These are phyloP conservation scores for Leptinotarsa juncta DNA, from an alignment of 2,888 invertebrate species.

Conservation along the genomic window DNA sequence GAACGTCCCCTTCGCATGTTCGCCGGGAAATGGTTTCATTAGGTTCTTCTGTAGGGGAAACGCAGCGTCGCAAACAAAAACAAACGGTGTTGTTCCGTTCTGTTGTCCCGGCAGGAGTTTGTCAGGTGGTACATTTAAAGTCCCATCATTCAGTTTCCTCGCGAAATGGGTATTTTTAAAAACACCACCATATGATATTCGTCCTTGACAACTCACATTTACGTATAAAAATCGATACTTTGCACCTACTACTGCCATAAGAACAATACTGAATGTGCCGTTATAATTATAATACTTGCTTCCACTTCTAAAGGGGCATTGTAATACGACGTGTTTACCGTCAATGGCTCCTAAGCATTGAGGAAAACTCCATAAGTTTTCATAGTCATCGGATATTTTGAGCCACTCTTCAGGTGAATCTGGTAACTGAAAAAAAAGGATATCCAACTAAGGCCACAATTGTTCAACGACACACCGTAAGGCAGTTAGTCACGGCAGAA, in stretches of 20 bases:
- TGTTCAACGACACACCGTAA: no score
- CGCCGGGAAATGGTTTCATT: conserved; percentile 33
- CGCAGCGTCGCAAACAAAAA: conserved; percentile 30
- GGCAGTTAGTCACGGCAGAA: no score
- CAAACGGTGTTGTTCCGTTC: conserved; percentile 32
- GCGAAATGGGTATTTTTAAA: conserved; percentile 38
- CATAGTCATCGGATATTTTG: not conserved
- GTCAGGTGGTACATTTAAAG: conserved; percentile 21
- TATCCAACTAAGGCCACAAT: no score
- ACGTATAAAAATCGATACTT: conserved; percentile 58
- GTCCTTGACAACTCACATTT: conserved; percentile 55
- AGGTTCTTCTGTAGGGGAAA: conserved; percentile 33
- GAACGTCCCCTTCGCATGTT: conserved; percentile 31
- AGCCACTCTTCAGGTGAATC: not conserved
- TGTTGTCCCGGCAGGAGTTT: conserved; percentile 31
- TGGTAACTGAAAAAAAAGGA: not conserved
- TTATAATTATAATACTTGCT: conserved; percentile 29
- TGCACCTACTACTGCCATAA: conserved; percentile 58
- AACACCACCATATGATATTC: conserved; percentile 56
- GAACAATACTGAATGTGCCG: conserved; percentile 26
- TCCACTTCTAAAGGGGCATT: conserved; percentile 25
- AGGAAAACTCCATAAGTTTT: not conserved
- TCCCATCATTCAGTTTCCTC: conserved; percentile 22
- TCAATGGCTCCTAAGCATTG: not conserved
- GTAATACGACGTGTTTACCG: not conserved